Base-by-base conservation (phyloP, 2,888 invertebrate genomes). In the Platypus cylindrus region DNA sequence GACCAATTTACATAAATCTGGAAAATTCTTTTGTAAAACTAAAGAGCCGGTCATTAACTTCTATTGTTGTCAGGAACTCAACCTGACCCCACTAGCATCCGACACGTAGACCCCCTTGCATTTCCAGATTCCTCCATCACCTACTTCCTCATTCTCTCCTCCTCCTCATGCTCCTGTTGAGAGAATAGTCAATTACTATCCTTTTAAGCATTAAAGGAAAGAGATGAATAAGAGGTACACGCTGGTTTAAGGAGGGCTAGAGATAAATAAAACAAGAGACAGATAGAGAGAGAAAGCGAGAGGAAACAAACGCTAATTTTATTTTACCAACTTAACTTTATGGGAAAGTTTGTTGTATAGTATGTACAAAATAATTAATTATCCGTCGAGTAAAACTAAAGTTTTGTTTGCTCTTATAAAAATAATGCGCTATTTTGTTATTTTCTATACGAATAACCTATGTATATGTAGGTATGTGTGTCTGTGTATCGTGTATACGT, bases 181-280 rank as follows among this genome's bases (percentile, higher is more conserved):
- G 34, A 40, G 41, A 41, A 41, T 41, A 41, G 41, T 41, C 41
- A 41, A 41, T 41, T 41, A 41, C 36, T 41, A 41, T 41, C 38
- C 41, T 41, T 41, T 41, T 41, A 41, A 41, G 41, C 41, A n/a
- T n/a, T n/a, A n/a, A n/a, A n/a, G n/a, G n/a, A n/a, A n/a, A n/a
- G n/a, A n/a, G n/a, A n/a, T n/a, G n/a, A n/a, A n/a, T n/a, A n/a
- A n/a, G n/a, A n/a, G n/a, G n/a, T n/a, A n/a, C n/a, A n/a, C n/a
- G n/a, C n/a, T n/a, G n/a, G n/a, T n/a, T n/a, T n/a, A n/a, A 34
- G 32, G 36, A 33, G 36, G 38, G 41, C 41, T n/a, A n/a, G n/a
- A n/a, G n/a, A n/a, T n/a, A n/a, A n/a, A n/a, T n/a, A n/a, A n/a
- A n/a, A n/a, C n/a, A n/a, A n/a, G n/a, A n/a, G n/a, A n/a, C n/a